Conservation (phyloP, 2,797 vertebrate genomes). For the Acanthurus lineatus region DNA sequence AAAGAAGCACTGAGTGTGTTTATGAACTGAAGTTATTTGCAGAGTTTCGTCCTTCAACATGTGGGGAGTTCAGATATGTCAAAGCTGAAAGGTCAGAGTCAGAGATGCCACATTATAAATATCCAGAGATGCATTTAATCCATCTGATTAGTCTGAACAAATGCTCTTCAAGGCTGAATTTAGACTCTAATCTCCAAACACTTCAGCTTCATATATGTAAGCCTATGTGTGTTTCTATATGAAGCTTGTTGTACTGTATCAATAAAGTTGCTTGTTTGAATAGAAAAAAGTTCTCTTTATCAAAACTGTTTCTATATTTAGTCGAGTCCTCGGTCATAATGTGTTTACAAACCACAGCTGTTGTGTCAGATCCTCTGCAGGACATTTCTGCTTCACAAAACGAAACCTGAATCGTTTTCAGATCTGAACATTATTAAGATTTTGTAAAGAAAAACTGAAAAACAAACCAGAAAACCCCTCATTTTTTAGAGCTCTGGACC, state of each 20-base stretch:
- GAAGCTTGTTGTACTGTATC: too few species aligned
- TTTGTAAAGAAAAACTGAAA: neutral
- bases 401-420: neutral
- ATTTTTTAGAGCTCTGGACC: neutral
- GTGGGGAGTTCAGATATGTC: neutral
- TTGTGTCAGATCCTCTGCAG: neutral
- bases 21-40: neutral
- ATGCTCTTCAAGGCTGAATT: neutral
- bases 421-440: neutral
- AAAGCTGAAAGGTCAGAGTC: conserved; percentile 15
- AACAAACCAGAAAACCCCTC: neutral
- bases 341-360: neutral
- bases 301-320: neutral
- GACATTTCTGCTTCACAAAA: neutral
- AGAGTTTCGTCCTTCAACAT: neutral
- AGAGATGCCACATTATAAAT: neutral
- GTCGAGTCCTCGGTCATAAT: neutral
- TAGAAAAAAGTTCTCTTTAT: too few species aligned
- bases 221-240: too few species aligned
- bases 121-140: conserved; percentile 8
- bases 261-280: neutral
- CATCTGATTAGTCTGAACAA: conserved; percentile 14
- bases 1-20: neutral
- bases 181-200: conserved; percentile 20
- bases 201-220: neutral